Evolutionary conservation across 2,797 vertebrate species (phyloP), one percentile per base, ranked within the genome.

Genomic region (Notoglanidium macrostoma): DNA sequence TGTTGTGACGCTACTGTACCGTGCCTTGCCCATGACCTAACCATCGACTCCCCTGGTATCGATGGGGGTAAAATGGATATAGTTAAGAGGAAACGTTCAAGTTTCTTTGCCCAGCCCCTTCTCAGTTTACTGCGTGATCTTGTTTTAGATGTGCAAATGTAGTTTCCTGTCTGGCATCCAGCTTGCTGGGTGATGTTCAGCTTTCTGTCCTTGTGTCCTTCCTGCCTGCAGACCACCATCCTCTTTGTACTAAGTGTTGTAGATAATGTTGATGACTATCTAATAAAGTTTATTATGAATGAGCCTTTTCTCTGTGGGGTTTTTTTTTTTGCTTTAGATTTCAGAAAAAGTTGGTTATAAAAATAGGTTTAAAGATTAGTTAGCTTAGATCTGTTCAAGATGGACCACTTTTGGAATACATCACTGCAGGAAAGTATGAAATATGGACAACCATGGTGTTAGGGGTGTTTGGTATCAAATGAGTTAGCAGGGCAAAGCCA

Each of bases 231-330:
- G 93, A 94, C 95, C 96, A 92, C 93, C 93, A 93, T 94, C 95
- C 94, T 93, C 91, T 95, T 96, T 96, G 94, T 97, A 96, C 96
- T 94, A 89, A 91, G 95, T 94, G 94, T 93, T 96, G 96, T 97
- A 97, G 96, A 95, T 96, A 94, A 94, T 96, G 93, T 96, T 96
- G 95, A 92, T 94, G 95, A 94, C 96, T 96, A 96, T 95, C 95
- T 96, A 97, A 97, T 97, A 97, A 96, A 97, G 93, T 97, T 97
- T 96, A 97, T 97, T 97, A 97, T 94, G 93, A 91, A 89, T 88
- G 23, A 90, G 0, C 7, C n/a, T 19, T 70, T 81, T 23, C 54
- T 32, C 11, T 17, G 3, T 65, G 6, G 8, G 32, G 0, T 32
- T 23, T 83, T 51, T 81, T 40, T 86, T 12, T 19, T 15, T 4